Conservation (phyloP, 1,140 invertebrate species). For the Drosophila sulfurigaster region DNA sequence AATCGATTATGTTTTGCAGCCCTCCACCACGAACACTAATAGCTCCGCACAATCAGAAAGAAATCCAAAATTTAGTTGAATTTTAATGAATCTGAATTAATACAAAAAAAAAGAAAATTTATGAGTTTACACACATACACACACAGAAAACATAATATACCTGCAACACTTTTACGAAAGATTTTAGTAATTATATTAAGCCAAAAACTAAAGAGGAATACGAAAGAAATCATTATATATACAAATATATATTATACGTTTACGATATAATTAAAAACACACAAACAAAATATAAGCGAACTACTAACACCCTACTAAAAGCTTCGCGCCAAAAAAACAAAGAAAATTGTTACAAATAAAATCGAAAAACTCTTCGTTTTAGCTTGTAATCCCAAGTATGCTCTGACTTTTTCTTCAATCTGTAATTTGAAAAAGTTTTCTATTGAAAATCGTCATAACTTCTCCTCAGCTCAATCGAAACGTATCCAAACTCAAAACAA, state of each 20-base stretch:
- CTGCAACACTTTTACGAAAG: constrained; percentile 55
- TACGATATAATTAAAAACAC: constrained; percentile 61
- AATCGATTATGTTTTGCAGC: constrained; percentile 36
- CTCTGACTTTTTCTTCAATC: constrained; percentile 16
- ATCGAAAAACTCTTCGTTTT: constrained; percentile 44
- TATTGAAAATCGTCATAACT: not conserved
- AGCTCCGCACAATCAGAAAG: constrained; percentile 11
- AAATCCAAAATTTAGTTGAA: constrained; percentile 11
- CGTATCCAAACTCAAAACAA: not conserved
- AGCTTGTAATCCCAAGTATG: constrained; percentile 38
- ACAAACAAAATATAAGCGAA: constrained; percentile 21
- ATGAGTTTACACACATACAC: constrained; percentile 41
- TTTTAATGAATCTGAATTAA: constrained; percentile 14
- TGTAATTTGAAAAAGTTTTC: not conserved
- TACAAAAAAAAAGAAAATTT: constrained; percentile 15
- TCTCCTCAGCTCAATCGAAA: not conserved
- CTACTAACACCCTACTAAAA: constrained; percentile 32
- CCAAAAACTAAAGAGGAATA: constrained; percentile 57
- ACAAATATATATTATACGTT: constrained; percentile 54
- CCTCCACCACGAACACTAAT: constrained; percentile 15
- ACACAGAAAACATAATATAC: constrained; percentile 6
- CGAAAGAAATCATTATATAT: constrained; percentile 28
- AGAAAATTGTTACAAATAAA: constrained; percentile 53
- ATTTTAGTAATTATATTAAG: constrained; percentile 76
- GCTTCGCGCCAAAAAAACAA: constrained; percentile 1